Conservation (phyloP, 2,113 vertebrate species). For the Limanda limanda region DNA sequence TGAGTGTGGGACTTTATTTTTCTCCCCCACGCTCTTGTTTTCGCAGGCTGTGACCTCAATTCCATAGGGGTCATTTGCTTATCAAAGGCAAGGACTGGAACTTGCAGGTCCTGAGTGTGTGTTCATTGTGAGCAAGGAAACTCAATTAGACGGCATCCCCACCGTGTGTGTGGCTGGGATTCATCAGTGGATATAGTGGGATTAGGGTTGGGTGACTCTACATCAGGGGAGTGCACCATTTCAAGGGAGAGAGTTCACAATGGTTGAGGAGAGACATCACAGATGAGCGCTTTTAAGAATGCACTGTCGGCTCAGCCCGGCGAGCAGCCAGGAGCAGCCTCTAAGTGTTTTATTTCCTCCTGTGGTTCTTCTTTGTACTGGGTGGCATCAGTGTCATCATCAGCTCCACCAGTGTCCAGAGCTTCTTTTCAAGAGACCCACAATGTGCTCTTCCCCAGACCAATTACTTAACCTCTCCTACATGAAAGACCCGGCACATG, state of each 20-base stretch:
- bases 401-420: slow-evolving; percentile 22
- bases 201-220: slow-evolving; percentile 75
- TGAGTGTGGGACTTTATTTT: slow-evolving; percentile 83
- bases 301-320: slow-evolving; percentile 44
- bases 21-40: slow-evolving; percentile 84
- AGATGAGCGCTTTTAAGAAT: slow-evolving; percentile 69
- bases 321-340: slow-evolving; percentile 63
- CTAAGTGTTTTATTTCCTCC: slow-evolving; percentile 72
- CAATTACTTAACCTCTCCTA: slow-evolving; percentile 46
- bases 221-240: slow-evolving; percentile 65
- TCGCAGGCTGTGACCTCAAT: slow-evolving; percentile 89
- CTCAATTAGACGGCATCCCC: slow-evolving; percentile 86
- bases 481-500: slow-evolving; percentile 23
- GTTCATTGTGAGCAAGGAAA: slow-evolving; percentile 89
- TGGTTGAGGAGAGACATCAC: slow-evolving; percentile 68
- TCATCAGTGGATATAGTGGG: slow-evolving; percentile 78
- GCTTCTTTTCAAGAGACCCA: slow-evolving; percentile 55
- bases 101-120: slow-evolving; percentile 81
- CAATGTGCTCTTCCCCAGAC: slow-evolving; percentile 39
- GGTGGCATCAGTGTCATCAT: slow-evolving; percentile 66
- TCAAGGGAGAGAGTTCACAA: slow-evolving; percentile 68
- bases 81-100: slow-evolving; percentile 86
- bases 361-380: slow-evolving; percentile 57
- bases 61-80: slow-evolving; percentile 90
- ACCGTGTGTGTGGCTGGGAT: slow-evolving; percentile 70